Evolutionary conservation across 2,113 vertebrate genomes (phyloP).

Genomic region (Gymnogyps californianus): DNA sequence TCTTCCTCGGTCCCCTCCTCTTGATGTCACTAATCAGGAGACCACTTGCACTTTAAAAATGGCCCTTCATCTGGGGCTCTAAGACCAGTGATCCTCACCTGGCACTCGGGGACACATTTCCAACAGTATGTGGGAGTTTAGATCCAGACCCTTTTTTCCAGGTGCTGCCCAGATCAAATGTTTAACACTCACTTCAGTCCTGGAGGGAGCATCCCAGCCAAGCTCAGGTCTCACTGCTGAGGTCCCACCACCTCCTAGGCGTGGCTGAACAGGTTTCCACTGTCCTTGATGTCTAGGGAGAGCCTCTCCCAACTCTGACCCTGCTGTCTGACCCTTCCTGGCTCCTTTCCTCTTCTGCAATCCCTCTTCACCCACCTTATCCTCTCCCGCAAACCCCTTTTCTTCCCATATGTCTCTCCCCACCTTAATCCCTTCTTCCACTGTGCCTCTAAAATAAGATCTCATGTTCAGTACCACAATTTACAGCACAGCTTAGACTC

Average conservation of each 20-base stretch:
- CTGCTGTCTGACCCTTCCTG: background rate
- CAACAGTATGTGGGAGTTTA: background rate
- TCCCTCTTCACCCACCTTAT: background rate
- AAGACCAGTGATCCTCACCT: background rate
- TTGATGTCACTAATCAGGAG: background rate
- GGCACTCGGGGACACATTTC: background rate
- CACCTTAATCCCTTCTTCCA: background rate
- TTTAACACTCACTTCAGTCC: fast-evolving
- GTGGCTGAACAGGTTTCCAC: background rate
- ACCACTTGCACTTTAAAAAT: background rate
- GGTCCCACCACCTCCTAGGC: background rate
- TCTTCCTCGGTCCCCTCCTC: background rate
- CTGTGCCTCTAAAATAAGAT: background rate
- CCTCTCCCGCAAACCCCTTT: background rate
- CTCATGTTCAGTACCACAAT: background rate
- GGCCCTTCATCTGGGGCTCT: background rate
- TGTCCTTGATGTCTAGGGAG: background rate
- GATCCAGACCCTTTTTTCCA: background rate
- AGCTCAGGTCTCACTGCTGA: background rate
- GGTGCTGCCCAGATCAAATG: background rate
- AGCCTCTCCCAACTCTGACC: background rate
- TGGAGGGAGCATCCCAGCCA: background rate
- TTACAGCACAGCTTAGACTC: background rate
- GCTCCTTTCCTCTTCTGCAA: background rate
- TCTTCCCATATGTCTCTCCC: background rate